Base-by-base conservation (phyloP, 2,797 vertebrate genomes). In the Hafferia zeledoni region DNA sequence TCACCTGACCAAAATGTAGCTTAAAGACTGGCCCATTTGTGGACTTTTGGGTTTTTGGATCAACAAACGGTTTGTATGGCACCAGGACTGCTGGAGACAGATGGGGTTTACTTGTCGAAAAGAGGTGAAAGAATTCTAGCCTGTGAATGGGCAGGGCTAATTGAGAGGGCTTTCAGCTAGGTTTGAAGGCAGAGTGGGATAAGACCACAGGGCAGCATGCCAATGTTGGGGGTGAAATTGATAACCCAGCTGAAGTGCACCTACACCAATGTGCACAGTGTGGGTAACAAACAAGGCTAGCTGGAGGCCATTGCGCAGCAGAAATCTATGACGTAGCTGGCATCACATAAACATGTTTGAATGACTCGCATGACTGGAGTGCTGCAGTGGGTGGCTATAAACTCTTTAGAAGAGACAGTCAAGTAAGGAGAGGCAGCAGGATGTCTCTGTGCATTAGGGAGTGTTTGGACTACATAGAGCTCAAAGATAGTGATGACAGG, bases 31-130 rank as follows among this genome's bases (percentile, higher is more conserved):
- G 14, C 16, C 33, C 27, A 19, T n/a, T 0, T 0, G 5, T 53
- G 22, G 18, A 75, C 41, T 53, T 61, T 46, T 19, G 13, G 1
- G 5, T 35, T 47, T 81, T 47, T 35, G 3, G 3, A 4, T 47
- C 6, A 14, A 9, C 33, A 2, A 9, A 7, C 12, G 18, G 17
- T 31, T 68, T 47, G 19, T 10, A 60, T 0, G 0, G 12, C 18
- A 49, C 8, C 25, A 19, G 47, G 7, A 5, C 22, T 27, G 2
- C 17, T 47, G 47, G 14, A 41, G 20, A 19, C 5, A 47, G 17
- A 53, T 7, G 33, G 14, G 8, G 35, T 31, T 68, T 11, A 31
- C 11, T 20, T 27, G 0, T 18, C 16, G 53, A 41, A 55, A 68
- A 47, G 8, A 3, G 3, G 14, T 10, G 35, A 27, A 67, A 60